Evolutionary conservation across 2,113 vertebrate species (phyloP).

Genomic region (Rhinolophus sinicus): DNA sequence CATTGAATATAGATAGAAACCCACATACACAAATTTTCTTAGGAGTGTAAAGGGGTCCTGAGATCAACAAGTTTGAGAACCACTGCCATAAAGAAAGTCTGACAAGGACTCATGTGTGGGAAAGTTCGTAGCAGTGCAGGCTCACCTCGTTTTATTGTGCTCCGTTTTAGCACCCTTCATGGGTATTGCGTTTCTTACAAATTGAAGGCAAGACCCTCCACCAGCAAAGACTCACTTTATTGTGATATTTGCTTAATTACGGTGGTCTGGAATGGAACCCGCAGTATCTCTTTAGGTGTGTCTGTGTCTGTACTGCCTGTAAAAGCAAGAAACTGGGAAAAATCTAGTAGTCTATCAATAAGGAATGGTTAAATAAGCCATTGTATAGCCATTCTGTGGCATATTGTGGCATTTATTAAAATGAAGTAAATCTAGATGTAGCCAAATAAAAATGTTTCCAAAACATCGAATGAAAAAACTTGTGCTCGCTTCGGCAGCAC

Average conservation of each 20-base stretch:
- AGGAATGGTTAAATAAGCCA: conserved; percentile 28
- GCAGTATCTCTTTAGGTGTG: no score
- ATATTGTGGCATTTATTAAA: neutral
- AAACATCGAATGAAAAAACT: conserved; percentile 26
- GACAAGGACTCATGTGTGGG: neutral
- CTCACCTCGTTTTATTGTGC: no score
- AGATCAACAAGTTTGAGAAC: conserved; percentile 13
- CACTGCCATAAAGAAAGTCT: conserved; percentile 10
- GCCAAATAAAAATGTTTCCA: conserved; percentile 36
- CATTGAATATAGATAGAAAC: neutral
- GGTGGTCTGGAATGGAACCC: neutral
- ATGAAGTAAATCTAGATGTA: conserved; percentile 2
- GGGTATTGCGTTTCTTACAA: no score
- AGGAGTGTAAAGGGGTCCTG: neutral
- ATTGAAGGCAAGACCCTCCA: no score
- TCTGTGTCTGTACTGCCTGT: neutral
- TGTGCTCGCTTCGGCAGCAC: no score
- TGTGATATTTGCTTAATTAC: neutral
- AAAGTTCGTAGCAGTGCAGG: neutral
- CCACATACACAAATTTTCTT: conserved; percentile 2
- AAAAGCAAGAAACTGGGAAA: neutral
- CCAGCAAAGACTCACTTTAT: neutral
- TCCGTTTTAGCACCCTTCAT: no score
- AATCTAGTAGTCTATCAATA: conserved; percentile 1
- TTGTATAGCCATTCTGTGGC: neutral